These are phyloP conservation scores for Ooceraea biroi DNA, from an alignment of 1,140 invertebrate species.

Conservation along the genomic window DNA sequence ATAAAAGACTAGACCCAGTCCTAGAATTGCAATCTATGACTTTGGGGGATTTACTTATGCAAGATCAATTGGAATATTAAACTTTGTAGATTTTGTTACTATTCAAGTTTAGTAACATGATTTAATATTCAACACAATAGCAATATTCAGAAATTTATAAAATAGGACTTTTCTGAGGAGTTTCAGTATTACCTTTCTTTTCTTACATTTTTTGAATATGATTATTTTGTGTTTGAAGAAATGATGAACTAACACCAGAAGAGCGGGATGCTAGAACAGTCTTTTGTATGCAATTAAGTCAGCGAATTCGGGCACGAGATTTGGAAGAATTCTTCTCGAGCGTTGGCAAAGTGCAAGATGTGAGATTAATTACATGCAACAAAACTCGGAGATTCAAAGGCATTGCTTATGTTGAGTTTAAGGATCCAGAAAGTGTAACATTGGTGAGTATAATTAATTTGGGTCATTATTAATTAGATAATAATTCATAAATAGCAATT, in stretches of 20 bases:
- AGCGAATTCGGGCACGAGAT: constrained; percentile 97
- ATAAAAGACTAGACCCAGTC: constrained; percentile 76
- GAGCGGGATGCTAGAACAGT: constrained; percentile 99
- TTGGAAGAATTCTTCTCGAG: constrained; percentile 99
- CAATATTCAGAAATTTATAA: constrained; percentile 38
- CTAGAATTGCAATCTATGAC: constrained; percentile 64
- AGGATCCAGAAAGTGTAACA: constrained; percentile 98
- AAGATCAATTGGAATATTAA: constrained; percentile 63
- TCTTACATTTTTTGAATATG: background rate
- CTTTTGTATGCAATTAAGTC: constrained; percentile 98
- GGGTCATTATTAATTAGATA: background rate
- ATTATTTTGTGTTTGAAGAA: constrained; percentile 70
- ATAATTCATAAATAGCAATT: constrained; percentile 7
- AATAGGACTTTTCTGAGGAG: background rate
- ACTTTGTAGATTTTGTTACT: background rate
- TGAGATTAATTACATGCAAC: constrained; percentile 99
- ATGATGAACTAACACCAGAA: constrained; percentile 96
- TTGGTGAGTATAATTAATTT: constrained; percentile 88
- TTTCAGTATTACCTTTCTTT: background rate
- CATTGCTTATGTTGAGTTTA: constrained; percentile 99
- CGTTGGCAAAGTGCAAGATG: constrained; percentile 99
- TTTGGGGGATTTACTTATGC: constrained; percentile 74
- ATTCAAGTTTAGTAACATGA: constrained; percentile 15
- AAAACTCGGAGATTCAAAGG: constrained; percentile 99
- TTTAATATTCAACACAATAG: constrained; percentile 48